Percentiles rank a stretch among this genome's conserved stretches.
These are phyloP conservation scores for Dicyrtoma fusca DNA, from an alignment of 2,888 invertebrate genomes.

Conservation along the genomic window DNA sequence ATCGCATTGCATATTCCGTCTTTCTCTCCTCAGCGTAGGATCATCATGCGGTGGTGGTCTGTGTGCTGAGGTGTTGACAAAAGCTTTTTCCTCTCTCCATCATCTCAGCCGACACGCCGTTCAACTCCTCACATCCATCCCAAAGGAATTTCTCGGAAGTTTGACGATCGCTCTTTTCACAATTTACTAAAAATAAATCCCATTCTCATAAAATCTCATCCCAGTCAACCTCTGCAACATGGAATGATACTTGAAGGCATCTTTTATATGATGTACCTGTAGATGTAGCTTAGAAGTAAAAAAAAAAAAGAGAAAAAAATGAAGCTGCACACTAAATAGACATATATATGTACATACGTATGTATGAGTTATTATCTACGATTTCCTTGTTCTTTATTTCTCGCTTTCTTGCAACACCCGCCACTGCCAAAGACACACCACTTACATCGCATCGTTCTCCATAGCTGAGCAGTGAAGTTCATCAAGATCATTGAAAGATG, in stretches of 20 bases:
- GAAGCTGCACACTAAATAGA: neutral
- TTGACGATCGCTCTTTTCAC: slow-evolving; percentile 35
- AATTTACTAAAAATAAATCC: slow-evolving; percentile 10
- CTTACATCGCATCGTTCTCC: too few relatives aligned
- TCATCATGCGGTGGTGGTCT: slow-evolving; percentile 7
- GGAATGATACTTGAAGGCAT: too few relatives aligned
- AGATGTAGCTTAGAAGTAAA: neutral
- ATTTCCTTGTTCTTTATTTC: too few relatives aligned
- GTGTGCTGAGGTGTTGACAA: slow-evolving; percentile 41
- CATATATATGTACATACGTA: neutral
- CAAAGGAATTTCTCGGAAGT: slow-evolving; percentile 44
- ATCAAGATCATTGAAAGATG: too few relatives aligned
- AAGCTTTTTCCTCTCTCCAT: slow-evolving; percentile 28
- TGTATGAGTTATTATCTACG: neutral
- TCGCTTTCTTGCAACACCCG: too few relatives aligned
- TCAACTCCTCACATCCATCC: neutral
- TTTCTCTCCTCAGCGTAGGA: slow-evolving; percentile 23
- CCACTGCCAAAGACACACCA: too few relatives aligned
- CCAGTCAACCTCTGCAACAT: too few relatives aligned
- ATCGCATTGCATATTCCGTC: neutral
- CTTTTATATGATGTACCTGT: too few relatives aligned
- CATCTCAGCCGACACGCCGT: neutral
- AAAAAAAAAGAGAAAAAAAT: neutral
- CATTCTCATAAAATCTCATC: neutral
- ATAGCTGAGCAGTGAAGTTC: too few relatives aligned